phyloP scores from a whole-genome alignment of 92 coral and sea anemone species.

The Paramuricea clavata region DNA sequence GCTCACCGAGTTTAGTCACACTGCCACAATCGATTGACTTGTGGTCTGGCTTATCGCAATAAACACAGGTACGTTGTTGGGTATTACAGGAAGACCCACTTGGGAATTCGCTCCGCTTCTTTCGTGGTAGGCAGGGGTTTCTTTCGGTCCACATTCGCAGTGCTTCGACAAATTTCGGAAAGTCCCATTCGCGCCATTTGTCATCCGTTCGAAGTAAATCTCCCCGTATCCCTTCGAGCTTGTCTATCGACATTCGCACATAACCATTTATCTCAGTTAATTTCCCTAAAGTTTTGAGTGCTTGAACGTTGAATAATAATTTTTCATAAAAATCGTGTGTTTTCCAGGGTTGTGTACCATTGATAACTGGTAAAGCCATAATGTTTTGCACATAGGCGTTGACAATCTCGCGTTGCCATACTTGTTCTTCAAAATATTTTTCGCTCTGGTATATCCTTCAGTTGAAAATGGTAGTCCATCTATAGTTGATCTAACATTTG shows the following conservation, averaged over 20 bases:
- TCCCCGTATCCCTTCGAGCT: too few species aligned
- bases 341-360: too few species aligned
- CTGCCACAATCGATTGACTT: background rate
- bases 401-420: too few species aligned
- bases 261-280: slow-evolving; percentile 5
- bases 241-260: background rate
- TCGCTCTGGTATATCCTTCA: too few species aligned
- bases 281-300: background rate
- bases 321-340: too few species aligned
- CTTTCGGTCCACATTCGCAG: background rate
- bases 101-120: background rate
- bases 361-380: too few species aligned
- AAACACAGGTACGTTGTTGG: background rate
- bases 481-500: too few species aligned
- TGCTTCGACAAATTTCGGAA: background rate
- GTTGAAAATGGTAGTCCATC: too few species aligned
- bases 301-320: background rate
- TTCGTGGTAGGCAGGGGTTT: background rate
- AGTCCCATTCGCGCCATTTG: background rate
- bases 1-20: background rate
- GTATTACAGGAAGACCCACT: background rate
- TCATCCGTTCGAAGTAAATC: too few species aligned
- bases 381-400: too few species aligned
- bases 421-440: too few species aligned
- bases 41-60: background rate